Base-by-base conservation (phyloP, 2,797 vertebrate species). In the Ispidina lecontei region DNA sequence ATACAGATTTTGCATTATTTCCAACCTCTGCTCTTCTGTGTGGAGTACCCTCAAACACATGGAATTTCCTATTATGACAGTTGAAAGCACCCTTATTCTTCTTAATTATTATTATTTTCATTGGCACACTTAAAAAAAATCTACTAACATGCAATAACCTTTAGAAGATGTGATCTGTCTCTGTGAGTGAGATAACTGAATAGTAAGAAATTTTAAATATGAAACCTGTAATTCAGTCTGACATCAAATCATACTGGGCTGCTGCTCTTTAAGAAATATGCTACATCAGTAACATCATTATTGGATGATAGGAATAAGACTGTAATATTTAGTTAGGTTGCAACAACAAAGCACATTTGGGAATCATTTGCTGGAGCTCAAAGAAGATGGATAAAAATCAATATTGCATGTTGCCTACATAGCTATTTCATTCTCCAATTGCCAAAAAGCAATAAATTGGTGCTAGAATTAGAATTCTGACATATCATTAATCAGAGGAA, bases 401-500 rank as follows among this genome's bases (percentile, higher is more conserved):
- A 97, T 95, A 97, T 90, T 96, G 73, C 83, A 71, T 93, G 94
- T 97, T 97, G 95, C 93, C 93, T 97, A 59, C 91, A 95, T 93
- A 93, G 86, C 90, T 96, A 41, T 97, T 97, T 97, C 85, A 95
- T 96, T 97, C 92, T 94, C 80, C 67, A 83, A 6, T 97, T 96
- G 95, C 96, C 94, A 97, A 94, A 90, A 84, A 93, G 92, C 93
- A 91, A 97, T 95, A 97, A 97, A 97, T 95, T 96, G 94, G 94
- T 96, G 88, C 95, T 97, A 97, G 95, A 96, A 97, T 97, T 97
- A 96, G 94, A 97, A 97, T 97, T 97, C 84, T 97, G 97, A 97
- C 94, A 96, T 97, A 97, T 93, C 94, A 97, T 98, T 98, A 97
- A 97, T 97, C 97, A 97, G 90, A 96, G 58, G 95, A 97, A 97